These are phyloP conservation scores for Ips typographus DNA, from an alignment of 1,140 invertebrate genomes.

Conservation along the genomic window DNA sequence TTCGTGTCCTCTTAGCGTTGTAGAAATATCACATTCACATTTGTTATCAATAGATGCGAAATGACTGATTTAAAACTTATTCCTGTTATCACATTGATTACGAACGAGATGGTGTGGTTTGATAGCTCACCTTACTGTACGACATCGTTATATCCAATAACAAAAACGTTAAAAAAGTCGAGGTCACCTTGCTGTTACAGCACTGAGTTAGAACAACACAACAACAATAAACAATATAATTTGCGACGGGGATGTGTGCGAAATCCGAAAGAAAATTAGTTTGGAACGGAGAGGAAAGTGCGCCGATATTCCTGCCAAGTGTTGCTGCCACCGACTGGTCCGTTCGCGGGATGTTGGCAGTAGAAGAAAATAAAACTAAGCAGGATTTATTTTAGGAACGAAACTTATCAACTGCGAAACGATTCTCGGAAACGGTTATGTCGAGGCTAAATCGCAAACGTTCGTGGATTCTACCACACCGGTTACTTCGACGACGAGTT, in stretches of 20 bases:
- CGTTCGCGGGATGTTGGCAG: conserved; percentile 6
- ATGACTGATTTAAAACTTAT: conserved; percentile 11
- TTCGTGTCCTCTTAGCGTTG: neutral
- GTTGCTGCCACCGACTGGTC: conserved; percentile 14
- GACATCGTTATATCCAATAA: conserved; percentile 31
- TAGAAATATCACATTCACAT: conserved; percentile 15
- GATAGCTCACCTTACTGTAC: conserved; percentile 28
- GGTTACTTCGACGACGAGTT: conserved; percentile 9
- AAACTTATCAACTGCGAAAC: conserved; percentile 22
- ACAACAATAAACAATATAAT: conserved; percentile 14
- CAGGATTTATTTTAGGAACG: conserved; percentile 32
- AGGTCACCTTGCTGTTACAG: conserved; percentile 16
- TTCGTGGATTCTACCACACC: neutral
- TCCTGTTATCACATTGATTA: conserved; percentile 29
- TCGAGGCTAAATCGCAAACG: conserved; percentile 17
- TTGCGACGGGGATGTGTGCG: neutral
- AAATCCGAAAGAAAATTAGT: neutral
- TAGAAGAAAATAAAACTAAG: conserved; percentile 21
- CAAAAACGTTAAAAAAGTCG: conserved; percentile 18
- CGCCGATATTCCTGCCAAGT: neutral
- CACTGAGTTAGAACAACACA: conserved; percentile 5
- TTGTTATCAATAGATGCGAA: conserved; percentile 11
- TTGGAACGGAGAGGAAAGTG: conserved; percentile 3
- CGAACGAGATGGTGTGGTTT: conserved; percentile 12
- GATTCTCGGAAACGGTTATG: conserved; percentile 26